Evolutionary conservation across 2,888 invertebrate species (phyloP), one percentile per base, ranked within the genome.

Genomic region (Bellardia bayeri): DNA sequence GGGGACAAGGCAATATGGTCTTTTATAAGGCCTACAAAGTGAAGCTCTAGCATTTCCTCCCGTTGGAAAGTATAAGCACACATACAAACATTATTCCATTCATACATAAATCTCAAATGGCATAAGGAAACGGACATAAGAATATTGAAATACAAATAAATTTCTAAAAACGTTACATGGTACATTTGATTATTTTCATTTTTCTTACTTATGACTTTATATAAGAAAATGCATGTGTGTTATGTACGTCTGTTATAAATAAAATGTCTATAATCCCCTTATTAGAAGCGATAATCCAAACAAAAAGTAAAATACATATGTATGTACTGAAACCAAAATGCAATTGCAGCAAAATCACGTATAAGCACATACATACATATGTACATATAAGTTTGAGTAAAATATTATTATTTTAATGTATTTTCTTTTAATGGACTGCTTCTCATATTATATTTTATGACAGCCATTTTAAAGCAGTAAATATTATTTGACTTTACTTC

Each of bases 281-380:
- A 81, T 80, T 80, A 79, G 56, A 74, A 79, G 76, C 40, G 68
- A 68, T 75, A 49, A 56, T 37, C 6, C 45, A 45, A 1, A 45
- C 9, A 45, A 45, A 11, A 68, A 11, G 13, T 11, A 45, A 61
- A 79, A 30, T 6, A 16, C 13, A 23, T 23, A 23, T 23, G 23
- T 23, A 23, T 0, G 23, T 23, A 23, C 23, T 61, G 9, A 51
- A 72, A 79, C 30, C 13, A 66, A 72, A 87, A 80, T 83, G 80
- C 83, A 87, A 87, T 87, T 83, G 61, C 81, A 84, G 76, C 80
- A 84, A 83, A 84, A 84, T 83, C 87, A 87, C 87, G 83, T 87
- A 83, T 61, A 58, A 75, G 54, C 13, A 64, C n/a, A 49, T n/a
- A 54, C 16, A 56, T n/a, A n/a, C n/a, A 83, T 61, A 58, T 71